These are phyloP conservation scores for Takifugu bimaculatus DNA, from an alignment of 2,113 vertebrate species.

Conservation along the genomic window DNA sequence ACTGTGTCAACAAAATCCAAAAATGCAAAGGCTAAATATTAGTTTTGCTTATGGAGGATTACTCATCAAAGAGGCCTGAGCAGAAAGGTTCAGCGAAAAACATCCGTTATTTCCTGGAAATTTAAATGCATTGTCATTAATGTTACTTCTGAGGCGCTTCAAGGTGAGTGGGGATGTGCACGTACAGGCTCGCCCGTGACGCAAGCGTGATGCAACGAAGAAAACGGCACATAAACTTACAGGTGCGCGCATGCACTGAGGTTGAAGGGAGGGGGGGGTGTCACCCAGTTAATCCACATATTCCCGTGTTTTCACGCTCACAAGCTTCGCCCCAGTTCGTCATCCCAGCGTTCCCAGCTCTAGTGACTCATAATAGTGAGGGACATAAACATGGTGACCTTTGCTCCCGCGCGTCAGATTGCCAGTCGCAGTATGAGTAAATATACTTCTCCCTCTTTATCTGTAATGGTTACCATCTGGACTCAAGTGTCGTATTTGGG, in stretches of 20 bases:
- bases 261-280: slow-evolving; percentile 14
- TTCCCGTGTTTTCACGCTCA: slow-evolving; percentile 33
- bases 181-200: slow-evolving; percentile 37
- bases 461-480: slow-evolving; percentile 48
- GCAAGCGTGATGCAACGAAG: slow-evolving; percentile 45
- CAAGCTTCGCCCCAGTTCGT: slow-evolving; percentile 6
- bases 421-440: slow-evolving; percentile 35
- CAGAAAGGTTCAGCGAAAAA: slow-evolving; percentile 20
- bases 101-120: slow-evolving; percentile 25
- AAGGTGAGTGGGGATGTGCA: slow-evolving; percentile 40
- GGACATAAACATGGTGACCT: slow-evolving; percentile 53
- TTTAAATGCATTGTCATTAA: slow-evolving; percentile 45
- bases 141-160: slow-evolving; percentile 46
- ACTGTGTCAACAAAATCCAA: no score
- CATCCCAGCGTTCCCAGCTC: slow-evolving; percentile 33
- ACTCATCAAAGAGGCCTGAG: slow-evolving; percentile 1
- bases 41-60: no score
- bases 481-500: slow-evolving; percentile 19
- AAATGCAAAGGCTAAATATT: no score
- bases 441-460: slow-evolving; percentile 29
- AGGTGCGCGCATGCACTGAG: slow-evolving; percentile 20
- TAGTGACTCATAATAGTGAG: slow-evolving; percentile 41
- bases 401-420: slow-evolving; percentile 36
- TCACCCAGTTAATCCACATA: slow-evolving; percentile 45
- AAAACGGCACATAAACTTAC: slow-evolving; percentile 24